Percentiles rank a stretch among this genome's conserved stretches.
Conservation (phyloP, 2,113 vertebrate species). For the Malurus melanocephalus region DNA sequence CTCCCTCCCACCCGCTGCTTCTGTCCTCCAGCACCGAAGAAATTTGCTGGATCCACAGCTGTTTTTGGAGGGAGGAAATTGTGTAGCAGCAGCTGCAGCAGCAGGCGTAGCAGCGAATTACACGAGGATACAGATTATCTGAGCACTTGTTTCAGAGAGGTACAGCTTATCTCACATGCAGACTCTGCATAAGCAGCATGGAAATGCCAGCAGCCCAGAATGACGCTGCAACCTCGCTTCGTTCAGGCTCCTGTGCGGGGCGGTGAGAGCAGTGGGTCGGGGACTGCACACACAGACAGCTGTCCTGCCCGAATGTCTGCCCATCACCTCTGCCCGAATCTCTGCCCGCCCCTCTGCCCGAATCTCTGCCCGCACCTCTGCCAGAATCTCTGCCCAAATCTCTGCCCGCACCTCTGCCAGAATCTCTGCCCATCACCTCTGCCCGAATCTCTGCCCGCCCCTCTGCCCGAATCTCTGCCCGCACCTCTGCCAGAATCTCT, state of each 20-base stretch:
- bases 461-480: not conserved
- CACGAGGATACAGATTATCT: not conserved
- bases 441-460: not conserved
- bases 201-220: not conserved
- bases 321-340: too few species aligned
- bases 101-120: not conserved
- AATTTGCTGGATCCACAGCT: not conserved
- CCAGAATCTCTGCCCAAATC: too few species aligned
- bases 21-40: not conserved
- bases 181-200: not conserved
- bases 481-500: not conserved
- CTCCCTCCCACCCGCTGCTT: not conserved
- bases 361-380: too few species aligned
- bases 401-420: too few species aligned
- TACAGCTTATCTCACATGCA: not conserved
- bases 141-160: conserved; percentile 5
- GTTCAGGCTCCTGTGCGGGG: not conserved
- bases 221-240: not conserved
- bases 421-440: not conserved
- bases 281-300: not conserved
- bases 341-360: too few species aligned
- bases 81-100: not conserved
- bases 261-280: not conserved
- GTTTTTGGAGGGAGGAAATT: not conserved
- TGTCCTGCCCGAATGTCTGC: not conserved